These are phyloP conservation scores for Protaetia brevitarsis DNA, from an alignment of 1,140 invertebrate genomes.

Conservation along the genomic window DNA sequence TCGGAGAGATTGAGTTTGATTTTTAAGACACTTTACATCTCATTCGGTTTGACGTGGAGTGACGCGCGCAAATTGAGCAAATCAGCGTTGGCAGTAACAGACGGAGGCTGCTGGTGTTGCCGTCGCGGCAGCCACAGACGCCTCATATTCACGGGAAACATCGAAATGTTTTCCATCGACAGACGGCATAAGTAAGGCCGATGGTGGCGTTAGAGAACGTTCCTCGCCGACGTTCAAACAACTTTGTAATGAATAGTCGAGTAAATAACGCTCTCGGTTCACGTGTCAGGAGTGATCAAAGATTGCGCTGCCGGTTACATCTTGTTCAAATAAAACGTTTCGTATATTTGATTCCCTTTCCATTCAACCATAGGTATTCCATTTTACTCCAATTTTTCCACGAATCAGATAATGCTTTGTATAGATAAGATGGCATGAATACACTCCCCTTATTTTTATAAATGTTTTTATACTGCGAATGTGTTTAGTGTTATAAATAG, in stretches of 20 bases:
- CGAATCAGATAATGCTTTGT: too few relatives aligned
- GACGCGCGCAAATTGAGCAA: slow-evolving; percentile 48
- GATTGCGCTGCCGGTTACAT: background rate
- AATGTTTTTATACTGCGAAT: too few relatives aligned
- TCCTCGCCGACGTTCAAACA: background rate
- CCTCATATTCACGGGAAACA: background rate
- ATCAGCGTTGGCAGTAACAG: slow-evolving; percentile 42
- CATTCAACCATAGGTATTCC: too few relatives aligned
- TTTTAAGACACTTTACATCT: slow-evolving; percentile 49
- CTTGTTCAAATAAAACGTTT: background rate
- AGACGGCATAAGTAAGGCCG: slow-evolving; percentile 10
- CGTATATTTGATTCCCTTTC: background rate
- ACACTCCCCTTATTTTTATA: too few relatives aligned
- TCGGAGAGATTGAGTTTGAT: slow-evolving; percentile 46
- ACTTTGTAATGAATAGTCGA: slow-evolving; percentile 18
- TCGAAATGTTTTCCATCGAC: slow-evolving; percentile 13
- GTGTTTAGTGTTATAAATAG: too few relatives aligned
- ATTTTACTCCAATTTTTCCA: too few relatives aligned
- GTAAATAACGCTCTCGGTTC: slow-evolving; percentile 13
- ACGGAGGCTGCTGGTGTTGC: background rate
- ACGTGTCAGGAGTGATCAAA: slow-evolving; percentile 19
- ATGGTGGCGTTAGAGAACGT: background rate
- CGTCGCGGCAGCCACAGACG: background rate
- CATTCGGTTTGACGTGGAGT: slow-evolving; percentile 46
- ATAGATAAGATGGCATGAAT: too few relatives aligned